Base-by-base conservation (phyloP, 1,140 invertebrate species). In the Octopus sinensis region DNA sequence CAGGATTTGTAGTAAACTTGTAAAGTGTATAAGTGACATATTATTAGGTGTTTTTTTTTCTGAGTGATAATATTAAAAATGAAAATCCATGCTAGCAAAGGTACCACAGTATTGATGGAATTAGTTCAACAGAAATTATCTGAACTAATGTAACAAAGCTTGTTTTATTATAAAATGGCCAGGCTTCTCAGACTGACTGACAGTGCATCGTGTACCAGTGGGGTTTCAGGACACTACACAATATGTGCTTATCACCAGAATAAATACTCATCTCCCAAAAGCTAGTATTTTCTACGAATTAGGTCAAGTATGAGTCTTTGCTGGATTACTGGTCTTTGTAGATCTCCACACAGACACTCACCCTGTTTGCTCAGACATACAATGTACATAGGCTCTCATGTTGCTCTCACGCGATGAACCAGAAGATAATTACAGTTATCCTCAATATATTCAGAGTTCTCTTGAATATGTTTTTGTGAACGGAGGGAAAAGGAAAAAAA, bases 381-480 rank as follows among this genome's bases (percentile, higher is more conserved):
- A 73, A 73, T 73, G 68, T 73, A 73, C 68, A 73, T 73, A 73
- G 68, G 68, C 68, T 73, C 68, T 73, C 68, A 73, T 73, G 30
- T 73, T n/a, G 68, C 68, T 73, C 68, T 73, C 68, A 73, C 68
- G 68, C 68, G 68, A 73, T 73, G 68, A 73, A 73, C 68, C 68
- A 73, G 68, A 73, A 73, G 68, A 73, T 73, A 73, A 73, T 73
- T 73, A 73, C 68, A 73, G 68, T 73, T 73, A 73, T 73, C 68
- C 68, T 73, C 68, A 73, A 73, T 73, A 73, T 73, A 73, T 73
- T 73, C 68, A 73, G 30, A 43, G 68, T 73, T 77, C 52, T 77
- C 76, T 77, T 77, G 76, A 77, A 77, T 77, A 77, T 77, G 76
- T 77, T 77, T 53, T 73, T 13, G 68, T 73, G 68, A 73, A 73